phyloP scores from a whole-genome alignment of 2,113 vertebrate genomes.

The Cyrtonyx montezumae region DNA sequence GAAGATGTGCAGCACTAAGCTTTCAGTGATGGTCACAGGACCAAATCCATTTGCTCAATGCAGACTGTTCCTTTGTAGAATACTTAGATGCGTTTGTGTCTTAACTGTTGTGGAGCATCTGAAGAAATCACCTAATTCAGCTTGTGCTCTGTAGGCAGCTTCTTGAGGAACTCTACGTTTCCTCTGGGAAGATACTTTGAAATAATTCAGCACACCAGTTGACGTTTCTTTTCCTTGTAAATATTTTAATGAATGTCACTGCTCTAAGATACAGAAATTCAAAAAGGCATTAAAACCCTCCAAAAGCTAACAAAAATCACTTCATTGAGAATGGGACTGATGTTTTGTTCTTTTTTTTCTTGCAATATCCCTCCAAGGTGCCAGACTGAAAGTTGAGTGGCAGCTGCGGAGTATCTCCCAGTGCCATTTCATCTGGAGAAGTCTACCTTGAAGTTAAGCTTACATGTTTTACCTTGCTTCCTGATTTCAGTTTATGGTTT shows the following conservation, averaged over 20 bases:
- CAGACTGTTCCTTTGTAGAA: not conserved
- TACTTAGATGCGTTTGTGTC: not conserved
- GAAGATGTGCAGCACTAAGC: not conserved
- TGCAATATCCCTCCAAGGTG: not conserved
- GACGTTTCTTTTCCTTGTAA: not conserved
- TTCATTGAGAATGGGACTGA: not conserved
- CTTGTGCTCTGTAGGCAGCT: not conserved
- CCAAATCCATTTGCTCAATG: not conserved
- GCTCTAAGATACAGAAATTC: not conserved
- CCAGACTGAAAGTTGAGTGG: not conserved
- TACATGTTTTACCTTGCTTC: not conserved
- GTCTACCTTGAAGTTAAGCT: not conserved
- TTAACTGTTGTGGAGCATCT: not conserved
- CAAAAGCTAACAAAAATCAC: not conserved
- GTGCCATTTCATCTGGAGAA: not conserved
- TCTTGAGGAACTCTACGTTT: not conserved
- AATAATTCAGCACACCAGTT: not conserved
- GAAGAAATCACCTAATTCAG: not conserved
- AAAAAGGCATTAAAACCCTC: fast-evolving
- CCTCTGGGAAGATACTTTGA: not conserved
- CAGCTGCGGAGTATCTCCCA: not conserved
- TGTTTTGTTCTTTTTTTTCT: not conserved
- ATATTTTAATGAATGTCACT: not conserved
- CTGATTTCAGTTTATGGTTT: not conserved
- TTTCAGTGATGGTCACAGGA: not conserved